Percentiles rank a stretch among this genome's conserved stretches.
Evolutionary conservation across 1,140 invertebrate species (phyloP).

Genomic region (Leptinotarsa defecta): DNA sequence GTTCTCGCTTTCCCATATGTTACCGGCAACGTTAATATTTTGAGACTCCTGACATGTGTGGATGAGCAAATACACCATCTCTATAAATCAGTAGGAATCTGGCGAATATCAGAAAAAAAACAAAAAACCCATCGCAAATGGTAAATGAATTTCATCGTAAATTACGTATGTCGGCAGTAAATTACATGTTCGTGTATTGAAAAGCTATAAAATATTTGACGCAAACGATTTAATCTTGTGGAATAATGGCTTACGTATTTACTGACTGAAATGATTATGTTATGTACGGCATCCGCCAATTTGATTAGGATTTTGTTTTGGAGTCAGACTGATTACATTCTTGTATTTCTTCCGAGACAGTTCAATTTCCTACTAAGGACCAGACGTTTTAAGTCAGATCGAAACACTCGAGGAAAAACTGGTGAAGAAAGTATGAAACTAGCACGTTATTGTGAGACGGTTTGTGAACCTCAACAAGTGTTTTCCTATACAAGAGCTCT

Average conservation of each 20-base stretch:
- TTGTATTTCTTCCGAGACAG: too few relatives aligned
- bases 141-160: conserved; percentile 32
- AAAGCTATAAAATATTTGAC: conserved; percentile 43
- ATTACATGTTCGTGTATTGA: conserved; percentile 38
- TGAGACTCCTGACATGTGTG: too few relatives aligned
- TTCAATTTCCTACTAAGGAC: too few relatives aligned
- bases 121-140: conserved; percentile 31
- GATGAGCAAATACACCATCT: not conserved
- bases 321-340: too few relatives aligned
- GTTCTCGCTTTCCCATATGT: too few relatives aligned
- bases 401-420: too few relatives aligned
- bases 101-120: conserved; percentile 26
- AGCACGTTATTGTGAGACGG: too few relatives aligned
- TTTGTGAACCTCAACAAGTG: too few relatives aligned
- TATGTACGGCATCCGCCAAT: not conserved
- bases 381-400: too few relatives aligned
- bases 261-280: not conserved
- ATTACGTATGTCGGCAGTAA: conserved; percentile 39
- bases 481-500: too few relatives aligned
- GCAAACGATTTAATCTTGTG: conserved; percentile 43
- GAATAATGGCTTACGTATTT: conserved; percentile 31
- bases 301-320: not conserved
- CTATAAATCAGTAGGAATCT: not conserved
- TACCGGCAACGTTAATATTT: too few relatives aligned
- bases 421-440: too few relatives aligned